These are phyloP conservation scores for Euborellia annulipes DNA, from an alignment of 1,140 invertebrate genomes.

Conservation along the genomic window DNA sequence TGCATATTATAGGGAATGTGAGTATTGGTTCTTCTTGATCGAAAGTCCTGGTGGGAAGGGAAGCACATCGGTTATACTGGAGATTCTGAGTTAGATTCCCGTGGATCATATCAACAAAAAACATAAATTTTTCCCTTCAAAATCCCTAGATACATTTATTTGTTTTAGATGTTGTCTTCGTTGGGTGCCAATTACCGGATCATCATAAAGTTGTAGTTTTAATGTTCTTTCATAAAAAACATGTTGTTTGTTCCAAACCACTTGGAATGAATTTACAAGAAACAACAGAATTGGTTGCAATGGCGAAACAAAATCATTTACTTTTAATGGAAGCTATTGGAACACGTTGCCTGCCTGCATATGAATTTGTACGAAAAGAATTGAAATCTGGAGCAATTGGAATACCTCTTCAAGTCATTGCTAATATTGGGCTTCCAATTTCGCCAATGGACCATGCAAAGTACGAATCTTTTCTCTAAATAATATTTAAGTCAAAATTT, in stretches of 20 bases:
- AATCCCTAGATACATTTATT: too few species aligned
- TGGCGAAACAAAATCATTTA: constrained; percentile 40
- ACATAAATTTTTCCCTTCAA: too few species aligned
- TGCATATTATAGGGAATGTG: too few species aligned
- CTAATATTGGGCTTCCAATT: constrained; percentile 45
- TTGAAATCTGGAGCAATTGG: constrained; percentile 46
- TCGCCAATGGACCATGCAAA: constrained; percentile 36
- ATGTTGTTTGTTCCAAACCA: constrained; percentile 73
- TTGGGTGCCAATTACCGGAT: constrained; percentile 50
- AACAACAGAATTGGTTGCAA: constrained; percentile 36
- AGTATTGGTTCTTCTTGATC: too few species aligned
- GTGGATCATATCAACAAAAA: too few species aligned
- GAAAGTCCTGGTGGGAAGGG: too few species aligned
- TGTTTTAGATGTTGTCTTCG: constrained; percentile 57
- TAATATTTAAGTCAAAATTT: too few species aligned
- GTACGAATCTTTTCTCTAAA: too few species aligned
- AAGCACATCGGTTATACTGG: too few species aligned
- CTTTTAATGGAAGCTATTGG: constrained; percentile 78
- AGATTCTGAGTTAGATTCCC: too few species aligned
- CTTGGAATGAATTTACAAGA: constrained; percentile 53
- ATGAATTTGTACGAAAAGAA: constrained; percentile 41
- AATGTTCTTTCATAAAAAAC: constrained; percentile 57
- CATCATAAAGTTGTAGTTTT: constrained; percentile 48
- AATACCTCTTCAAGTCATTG: constrained; percentile 46
- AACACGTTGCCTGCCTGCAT: constrained; percentile 64